phyloP scores from a whole-genome alignment of 2,113 vertebrate species.

The Daphoenositta chrysoptera region DNA sequence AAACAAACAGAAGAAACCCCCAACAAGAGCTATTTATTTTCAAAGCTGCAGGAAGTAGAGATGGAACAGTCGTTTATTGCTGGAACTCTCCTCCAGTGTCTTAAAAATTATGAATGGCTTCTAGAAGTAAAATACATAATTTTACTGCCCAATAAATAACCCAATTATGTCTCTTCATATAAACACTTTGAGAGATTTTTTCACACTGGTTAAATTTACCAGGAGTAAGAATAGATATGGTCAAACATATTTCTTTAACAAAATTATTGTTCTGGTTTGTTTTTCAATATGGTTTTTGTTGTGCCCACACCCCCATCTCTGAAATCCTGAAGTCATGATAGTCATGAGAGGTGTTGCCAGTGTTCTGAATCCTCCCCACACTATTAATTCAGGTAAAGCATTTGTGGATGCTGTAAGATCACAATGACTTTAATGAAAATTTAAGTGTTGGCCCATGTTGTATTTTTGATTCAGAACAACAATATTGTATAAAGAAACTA shows the following conservation, averaged over 20 bases:
- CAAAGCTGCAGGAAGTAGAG: not conserved
- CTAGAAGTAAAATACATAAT: not conserved
- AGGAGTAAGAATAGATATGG: not conserved
- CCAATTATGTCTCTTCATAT: not conserved
- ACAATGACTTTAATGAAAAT: not conserved
- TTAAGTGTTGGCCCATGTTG: not conserved
- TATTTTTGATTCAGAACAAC: not conserved
- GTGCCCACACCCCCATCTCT: not conserved
- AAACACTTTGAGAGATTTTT: not conserved
- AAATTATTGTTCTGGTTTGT: accelerated
- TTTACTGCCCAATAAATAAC: not conserved
- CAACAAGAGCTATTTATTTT: not conserved
- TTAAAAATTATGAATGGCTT: not conserved
- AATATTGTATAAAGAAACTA: not conserved
- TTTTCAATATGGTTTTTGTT: not conserved
- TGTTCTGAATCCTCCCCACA: not conserved
- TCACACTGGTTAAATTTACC: not conserved
- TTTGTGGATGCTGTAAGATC: not conserved
- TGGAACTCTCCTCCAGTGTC: not conserved
- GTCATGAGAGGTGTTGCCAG: not conserved
- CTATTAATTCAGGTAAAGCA: not conserved
- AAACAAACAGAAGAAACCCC: not conserved
- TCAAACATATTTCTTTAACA: not conserved
- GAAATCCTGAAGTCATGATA: not conserved
- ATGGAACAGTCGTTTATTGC: not conserved